Conservation (phyloP, 1,140 invertebrate genomes). For the Paraescarpia echinospica region DNA sequence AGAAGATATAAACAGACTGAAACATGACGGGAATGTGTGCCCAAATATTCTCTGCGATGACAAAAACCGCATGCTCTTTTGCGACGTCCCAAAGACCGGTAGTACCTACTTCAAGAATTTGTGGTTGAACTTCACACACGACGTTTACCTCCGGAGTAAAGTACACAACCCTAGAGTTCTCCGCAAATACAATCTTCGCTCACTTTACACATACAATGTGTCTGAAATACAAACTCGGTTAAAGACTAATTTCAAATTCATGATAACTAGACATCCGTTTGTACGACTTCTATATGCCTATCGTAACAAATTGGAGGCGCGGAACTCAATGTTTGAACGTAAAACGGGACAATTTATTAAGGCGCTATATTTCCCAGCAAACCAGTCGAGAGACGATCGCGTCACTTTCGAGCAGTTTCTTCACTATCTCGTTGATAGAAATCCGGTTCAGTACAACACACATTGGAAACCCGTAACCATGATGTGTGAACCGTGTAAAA, state of each 20-base stretch:
- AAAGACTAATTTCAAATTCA: neutral
- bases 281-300: neutral
- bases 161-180: neutral
- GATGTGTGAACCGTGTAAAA: neutral
- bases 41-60: neutral
- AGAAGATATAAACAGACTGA: neutral
- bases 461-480: neutral
- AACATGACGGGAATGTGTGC: neutral
- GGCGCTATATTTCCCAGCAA: neutral
- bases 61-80: neutral
- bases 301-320: neutral
- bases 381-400: neutral
- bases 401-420: neutral
- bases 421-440: neutral
- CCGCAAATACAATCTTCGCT: neutral
- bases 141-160: neutral
- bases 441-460: neutral
- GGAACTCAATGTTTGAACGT: neutral
- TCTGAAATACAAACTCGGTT: neutral
- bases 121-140: neutral
- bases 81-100: neutral
- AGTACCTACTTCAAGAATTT: neutral
- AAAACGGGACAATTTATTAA: neutral
- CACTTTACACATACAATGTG: neutral
- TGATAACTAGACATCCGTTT: neutral